These are phyloP conservation scores for Xiphorhynchus elegans DNA, from an alignment of 2,113 vertebrate genomes.

Conservation along the genomic window DNA sequence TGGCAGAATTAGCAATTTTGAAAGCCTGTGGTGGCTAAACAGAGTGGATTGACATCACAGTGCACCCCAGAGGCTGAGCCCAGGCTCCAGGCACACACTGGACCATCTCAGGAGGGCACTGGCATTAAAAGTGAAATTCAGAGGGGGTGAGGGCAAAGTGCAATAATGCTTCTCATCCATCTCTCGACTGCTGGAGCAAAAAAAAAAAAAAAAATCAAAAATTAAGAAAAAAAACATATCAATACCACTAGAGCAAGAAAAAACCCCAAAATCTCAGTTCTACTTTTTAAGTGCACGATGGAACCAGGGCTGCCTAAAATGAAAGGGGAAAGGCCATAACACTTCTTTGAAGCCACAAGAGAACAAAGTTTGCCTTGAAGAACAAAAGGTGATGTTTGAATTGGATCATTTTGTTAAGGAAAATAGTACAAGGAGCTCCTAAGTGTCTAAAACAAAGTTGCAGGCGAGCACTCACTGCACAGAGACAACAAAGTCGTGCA, in stretches of 20 bases:
- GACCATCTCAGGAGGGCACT: neutral
- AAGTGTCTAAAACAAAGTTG: constrained; percentile 18
- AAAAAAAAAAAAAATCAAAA: neutral
- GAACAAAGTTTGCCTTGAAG: constrained; percentile 27
- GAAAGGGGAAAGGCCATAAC: neutral
- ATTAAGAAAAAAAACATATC: neutral
- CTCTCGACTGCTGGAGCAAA: accelerated
- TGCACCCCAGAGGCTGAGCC: neutral
- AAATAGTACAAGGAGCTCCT: neutral
- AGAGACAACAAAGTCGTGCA: constrained; percentile 13
- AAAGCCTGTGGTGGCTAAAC: neutral
- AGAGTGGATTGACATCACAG: neutral
- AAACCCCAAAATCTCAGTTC: neutral
- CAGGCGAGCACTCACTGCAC: neutral
- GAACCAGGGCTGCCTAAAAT: neutral
- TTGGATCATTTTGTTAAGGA: neutral
- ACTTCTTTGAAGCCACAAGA: neutral
- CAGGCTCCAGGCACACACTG: neutral
- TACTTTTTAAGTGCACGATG: neutral
- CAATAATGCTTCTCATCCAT: neutral
- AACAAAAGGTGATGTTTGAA: neutral
- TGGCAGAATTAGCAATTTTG: neutral
- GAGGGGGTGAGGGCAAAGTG: neutral
- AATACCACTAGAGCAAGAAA: neutral
- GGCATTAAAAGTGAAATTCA: neutral